Evolutionary conservation across 2,113 vertebrate species (phyloP).

Genomic region (Emydura subglobosa): DNA sequence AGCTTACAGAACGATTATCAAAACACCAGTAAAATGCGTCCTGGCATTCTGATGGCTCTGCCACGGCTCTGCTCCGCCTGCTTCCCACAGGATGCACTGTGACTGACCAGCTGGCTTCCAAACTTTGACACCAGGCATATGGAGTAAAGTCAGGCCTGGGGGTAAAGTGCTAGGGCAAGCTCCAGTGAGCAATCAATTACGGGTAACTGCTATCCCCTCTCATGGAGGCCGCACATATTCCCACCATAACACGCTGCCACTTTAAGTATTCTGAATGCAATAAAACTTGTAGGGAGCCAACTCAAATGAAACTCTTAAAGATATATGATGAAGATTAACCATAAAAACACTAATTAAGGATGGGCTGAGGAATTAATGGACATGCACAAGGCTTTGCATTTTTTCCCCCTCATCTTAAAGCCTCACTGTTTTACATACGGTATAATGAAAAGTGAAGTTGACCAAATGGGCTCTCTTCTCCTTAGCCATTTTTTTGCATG

Average conservation of each 20-base stretch:
- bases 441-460: constrained; percentile 40
- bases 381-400: constrained; percentile 46
- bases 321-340: constrained; percentile 65
- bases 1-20: constrained; percentile 72
- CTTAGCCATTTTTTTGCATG: neutral
- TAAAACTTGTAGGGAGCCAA: constrained; percentile 77
- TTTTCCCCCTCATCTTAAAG: constrained; percentile 30
- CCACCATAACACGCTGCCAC: constrained; percentile 63
- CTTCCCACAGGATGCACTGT: constrained; percentile 68
- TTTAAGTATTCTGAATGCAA: constrained; percentile 55
- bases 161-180: constrained; percentile 74
- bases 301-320: constrained; percentile 74
- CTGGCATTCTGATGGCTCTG: constrained; percentile 58
- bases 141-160: constrained; percentile 77
- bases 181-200: constrained; percentile 80
- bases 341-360: constrained; percentile 78
- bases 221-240: constrained; percentile 55
- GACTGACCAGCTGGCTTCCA: constrained; percentile 83
- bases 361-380: constrained; percentile 63
- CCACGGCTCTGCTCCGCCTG: constrained; percentile 49
- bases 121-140: constrained; percentile 82
- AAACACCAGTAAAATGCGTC: constrained; percentile 61
- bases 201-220: constrained; percentile 73
- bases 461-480: constrained; percentile 10
- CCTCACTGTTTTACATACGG: neutral